Evolutionary conservation across 2,888 invertebrate genomes (phyloP).

Genomic region (Panzeria rudis): DNA sequence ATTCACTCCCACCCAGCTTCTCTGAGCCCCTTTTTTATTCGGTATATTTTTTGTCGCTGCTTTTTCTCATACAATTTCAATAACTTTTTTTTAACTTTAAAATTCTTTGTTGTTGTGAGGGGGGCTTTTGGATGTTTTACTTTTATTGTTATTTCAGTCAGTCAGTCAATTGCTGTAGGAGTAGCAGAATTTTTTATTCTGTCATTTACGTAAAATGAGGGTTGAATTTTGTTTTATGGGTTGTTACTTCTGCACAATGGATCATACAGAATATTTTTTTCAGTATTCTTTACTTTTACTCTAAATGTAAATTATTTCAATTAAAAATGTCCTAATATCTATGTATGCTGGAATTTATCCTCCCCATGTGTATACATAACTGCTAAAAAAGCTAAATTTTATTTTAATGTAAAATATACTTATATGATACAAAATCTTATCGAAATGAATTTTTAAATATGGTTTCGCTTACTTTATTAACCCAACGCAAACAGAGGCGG

Average conservation of each 20-base stretch:
- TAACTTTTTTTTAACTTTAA: slow-evolving; percentile 68
- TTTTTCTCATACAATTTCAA: slow-evolving; percentile 59
- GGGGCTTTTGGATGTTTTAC: slow-evolving; percentile 38
- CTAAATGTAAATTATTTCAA: background rate
- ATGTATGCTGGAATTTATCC: background rate
- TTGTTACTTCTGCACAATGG: slow-evolving; percentile 70
- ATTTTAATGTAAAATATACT: background rate
- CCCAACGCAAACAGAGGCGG: too few relatives aligned
- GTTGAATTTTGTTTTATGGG: slow-evolving; percentile 71
- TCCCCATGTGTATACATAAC: background rate
- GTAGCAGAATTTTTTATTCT: slow-evolving; percentile 28
- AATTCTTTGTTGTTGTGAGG: slow-evolving; percentile 56
- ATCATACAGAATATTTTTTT: slow-evolving; percentile 35
- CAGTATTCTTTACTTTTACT: background rate
- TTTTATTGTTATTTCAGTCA: slow-evolving; percentile 40
- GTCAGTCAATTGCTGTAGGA: slow-evolving; percentile 46
- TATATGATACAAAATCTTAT: background rate
- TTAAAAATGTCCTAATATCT: background rate
- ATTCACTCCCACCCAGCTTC: slow-evolving; percentile 41
- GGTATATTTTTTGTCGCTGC: slow-evolving; percentile 27
- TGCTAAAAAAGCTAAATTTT: background rate
- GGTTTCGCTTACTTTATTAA: too few relatives aligned
- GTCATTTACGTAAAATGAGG: slow-evolving; percentile 44
- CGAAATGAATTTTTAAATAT: background rate
- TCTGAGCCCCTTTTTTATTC: slow-evolving; percentile 43